Conservation (phyloP, 92 coral and sea anemone species). For the Parazoanthus swiftii region DNA sequence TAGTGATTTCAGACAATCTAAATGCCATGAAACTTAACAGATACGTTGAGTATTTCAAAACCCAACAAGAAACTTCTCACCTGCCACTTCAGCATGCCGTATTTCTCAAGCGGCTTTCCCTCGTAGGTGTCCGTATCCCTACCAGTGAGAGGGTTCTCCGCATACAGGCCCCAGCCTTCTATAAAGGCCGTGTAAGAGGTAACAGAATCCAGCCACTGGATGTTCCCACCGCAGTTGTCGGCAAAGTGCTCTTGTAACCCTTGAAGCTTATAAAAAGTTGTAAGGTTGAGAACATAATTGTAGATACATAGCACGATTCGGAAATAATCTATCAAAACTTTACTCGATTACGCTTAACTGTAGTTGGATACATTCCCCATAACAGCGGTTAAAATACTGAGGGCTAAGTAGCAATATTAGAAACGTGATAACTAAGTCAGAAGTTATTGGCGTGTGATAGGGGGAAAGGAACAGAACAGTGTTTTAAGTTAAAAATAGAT, state of each 20-base stretch:
- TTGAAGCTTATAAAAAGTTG: slow-evolving; percentile 52
- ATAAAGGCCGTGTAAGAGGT: slow-evolving; percentile 64
- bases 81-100: slow-evolving; percentile 92
- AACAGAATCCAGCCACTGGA: slow-evolving; percentile 48
- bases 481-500: too few species aligned
- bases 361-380: too few species aligned
- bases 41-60: too few species aligned
- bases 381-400: too few species aligned
- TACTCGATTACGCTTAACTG: too few species aligned
- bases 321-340: too few species aligned
- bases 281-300: background rate
- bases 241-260: slow-evolving; percentile 73
- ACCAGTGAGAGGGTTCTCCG: slow-evolving; percentile 78
- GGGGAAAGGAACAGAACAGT: too few species aligned
- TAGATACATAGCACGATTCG: background rate
- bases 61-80: slow-evolving; percentile 32
- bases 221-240: slow-evolving; percentile 63
- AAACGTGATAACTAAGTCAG: too few species aligned
- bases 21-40: too few species aligned
- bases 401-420: too few species aligned
- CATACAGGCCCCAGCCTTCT: slow-evolving; percentile 92
- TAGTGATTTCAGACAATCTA: too few species aligned
- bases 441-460: too few species aligned
- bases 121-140: slow-evolving; percentile 43
- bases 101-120: slow-evolving; percentile 65